Base-by-base conservation (phyloP, 2,113 vertebrate species). In the Fregata magnificens region DNA sequence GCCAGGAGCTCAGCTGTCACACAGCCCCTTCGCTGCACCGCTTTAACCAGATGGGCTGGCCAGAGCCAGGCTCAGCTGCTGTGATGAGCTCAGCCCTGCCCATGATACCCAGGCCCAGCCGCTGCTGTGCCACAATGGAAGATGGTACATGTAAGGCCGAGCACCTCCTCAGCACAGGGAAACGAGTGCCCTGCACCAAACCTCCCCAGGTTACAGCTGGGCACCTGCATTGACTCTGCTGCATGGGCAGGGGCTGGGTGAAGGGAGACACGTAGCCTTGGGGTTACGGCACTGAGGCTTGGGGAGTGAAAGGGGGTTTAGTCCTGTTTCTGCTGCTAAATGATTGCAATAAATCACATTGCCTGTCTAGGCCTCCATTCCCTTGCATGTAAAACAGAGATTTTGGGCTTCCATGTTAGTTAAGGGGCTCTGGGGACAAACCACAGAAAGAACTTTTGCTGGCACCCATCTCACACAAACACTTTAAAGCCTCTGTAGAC, bases 51-150 rank as follows among this genome's bases (percentile, higher is more conserved):
- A 32, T 0, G 0, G 73, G 7, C 80, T 0, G 1, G 82, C 36
- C 82, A 53, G 21, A 63, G 38, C 55, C 36, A 5, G 38, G 89
- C 77, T 67, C 65, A 53, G 82, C 38, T 25, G 0, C 50, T 2
- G 1, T 2, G 0, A 24, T 1, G 2, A 42, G 56, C 73, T 59
- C 36, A 78, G 82, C 56, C 45, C 66, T 59, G 72, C 24, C 53
- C 0, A 0, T 3, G 5, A 18, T 12, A 38, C 11, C 8, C 47
- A 17, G 8, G 50, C 77, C n/a, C 20, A 53, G 82, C 52, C 11
- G 1, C 21, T 11, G 65, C 32, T 1, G 0, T 5, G 36, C 11
- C 65, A 26, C 0, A 0, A 16, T 5, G 26, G 53, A 20, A 25
- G 29, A n/a, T 14, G 38, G 5, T 7, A 32, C 21, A 25, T 1